phyloP scores from a whole-genome alignment of 2,888 invertebrate species.

The Exephanes ischioxanthus region DNA sequence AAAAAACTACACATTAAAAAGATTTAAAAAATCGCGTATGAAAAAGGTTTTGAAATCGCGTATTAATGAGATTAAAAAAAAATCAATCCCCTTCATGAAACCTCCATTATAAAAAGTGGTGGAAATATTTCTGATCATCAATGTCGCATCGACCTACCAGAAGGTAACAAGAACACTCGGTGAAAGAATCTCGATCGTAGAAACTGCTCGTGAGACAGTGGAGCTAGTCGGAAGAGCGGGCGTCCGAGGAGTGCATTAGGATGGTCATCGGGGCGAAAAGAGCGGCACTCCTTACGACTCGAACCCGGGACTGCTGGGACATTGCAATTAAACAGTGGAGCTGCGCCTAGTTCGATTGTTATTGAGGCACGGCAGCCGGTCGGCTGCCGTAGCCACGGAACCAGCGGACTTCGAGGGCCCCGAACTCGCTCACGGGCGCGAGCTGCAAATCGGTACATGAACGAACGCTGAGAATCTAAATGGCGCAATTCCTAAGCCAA shows the following conservation, averaged over 20 bases:
- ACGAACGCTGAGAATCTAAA: background rate
- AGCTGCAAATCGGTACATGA: conserved; percentile 10
- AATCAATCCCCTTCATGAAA: too few relatives aligned
- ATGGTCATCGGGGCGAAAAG: conserved; percentile 72
- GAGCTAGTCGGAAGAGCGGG: background rate
- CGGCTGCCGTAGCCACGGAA: conserved; percentile 14
- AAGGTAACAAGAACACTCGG: background rate
- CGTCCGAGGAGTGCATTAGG: conserved; percentile 63
- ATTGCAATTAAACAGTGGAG: conserved; percentile 75
- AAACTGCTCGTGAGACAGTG: conserved; percentile 37
- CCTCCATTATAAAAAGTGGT: too few relatives aligned
- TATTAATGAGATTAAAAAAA: too few relatives aligned
- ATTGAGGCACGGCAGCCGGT: conserved; percentile 47
- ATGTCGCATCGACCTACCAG: background rate
- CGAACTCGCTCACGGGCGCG: conserved; percentile 31
- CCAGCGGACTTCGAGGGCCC: conserved; percentile 37
- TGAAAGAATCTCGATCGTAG: background rate
- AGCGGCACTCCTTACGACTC: conserved; percentile 70
- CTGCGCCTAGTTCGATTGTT: conserved; percentile 78
- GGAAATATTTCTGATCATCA: background rate
- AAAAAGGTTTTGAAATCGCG: too few relatives aligned
- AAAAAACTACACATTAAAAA: too few relatives aligned
- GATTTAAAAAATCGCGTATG: too few relatives aligned
- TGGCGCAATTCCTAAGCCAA: too few relatives aligned
- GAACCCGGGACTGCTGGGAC: conserved; percentile 45